These are phyloP conservation scores for Theretra japonica DNA, from an alignment of 2,888 invertebrate genomes.

Conservation along the genomic window DNA sequence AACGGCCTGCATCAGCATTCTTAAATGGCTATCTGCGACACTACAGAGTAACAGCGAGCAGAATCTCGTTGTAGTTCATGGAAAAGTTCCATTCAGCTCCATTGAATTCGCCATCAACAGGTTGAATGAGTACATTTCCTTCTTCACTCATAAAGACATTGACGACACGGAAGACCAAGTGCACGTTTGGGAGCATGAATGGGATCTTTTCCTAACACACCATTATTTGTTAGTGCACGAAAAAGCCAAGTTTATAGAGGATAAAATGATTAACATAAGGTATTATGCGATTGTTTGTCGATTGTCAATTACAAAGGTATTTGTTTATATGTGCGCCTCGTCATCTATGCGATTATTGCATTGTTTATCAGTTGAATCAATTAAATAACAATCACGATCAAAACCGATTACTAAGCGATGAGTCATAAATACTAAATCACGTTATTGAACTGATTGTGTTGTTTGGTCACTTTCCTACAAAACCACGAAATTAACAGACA, in stretches of 20 bases:
- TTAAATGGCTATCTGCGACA: conserved; percentile 90
- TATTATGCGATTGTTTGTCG: conserved; percentile 42
- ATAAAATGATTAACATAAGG: conserved; percentile 69
- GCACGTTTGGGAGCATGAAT: conserved; percentile 92
- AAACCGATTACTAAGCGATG: conserved; percentile 14
- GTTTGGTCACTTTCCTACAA: not conserved
- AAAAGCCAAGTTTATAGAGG: conserved; percentile 80
- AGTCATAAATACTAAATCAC: conserved; percentile 9
- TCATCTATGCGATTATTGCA: conserved; percentile 46
- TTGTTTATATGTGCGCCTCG: conserved; percentile 40
- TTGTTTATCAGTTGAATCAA: conserved; percentile 43
- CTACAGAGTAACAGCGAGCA: conserved; percentile 84
- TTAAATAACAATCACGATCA: conserved; percentile 43
- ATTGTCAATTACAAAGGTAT: conserved; percentile 29
- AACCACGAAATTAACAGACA: not conserved
- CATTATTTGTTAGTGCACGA: conserved; percentile 88
- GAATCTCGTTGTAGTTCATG: conserved; percentile 81
- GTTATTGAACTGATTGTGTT: not conserved
- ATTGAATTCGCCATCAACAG: conserved; percentile 93
- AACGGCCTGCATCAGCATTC: conserved; percentile 93
- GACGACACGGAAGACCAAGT: conserved; percentile 88
- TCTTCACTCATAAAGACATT: conserved; percentile 90
- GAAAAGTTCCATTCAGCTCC: conserved; percentile 89
- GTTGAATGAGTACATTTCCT: conserved; percentile 90
- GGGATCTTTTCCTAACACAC: conserved; percentile 93